Base-by-base conservation (phyloP, 2,113 vertebrate species). In the Myiagra hebetior region DNA sequence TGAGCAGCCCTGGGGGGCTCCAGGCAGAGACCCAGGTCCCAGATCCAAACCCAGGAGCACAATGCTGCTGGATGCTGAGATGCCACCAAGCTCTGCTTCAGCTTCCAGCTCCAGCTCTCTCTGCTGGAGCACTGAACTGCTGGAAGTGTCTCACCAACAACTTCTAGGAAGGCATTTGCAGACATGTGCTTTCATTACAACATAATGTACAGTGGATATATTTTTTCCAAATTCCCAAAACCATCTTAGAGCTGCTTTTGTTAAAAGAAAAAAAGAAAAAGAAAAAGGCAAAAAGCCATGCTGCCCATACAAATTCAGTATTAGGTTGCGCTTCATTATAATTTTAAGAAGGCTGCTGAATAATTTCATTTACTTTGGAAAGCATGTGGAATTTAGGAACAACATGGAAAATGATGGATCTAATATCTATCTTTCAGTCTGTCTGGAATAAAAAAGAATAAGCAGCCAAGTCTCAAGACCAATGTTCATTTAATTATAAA, bases 321-420 rank as follows among this genome's bases (percentile, higher is more conserved):
- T 35, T 39, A 82, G 37, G 9, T 16, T 47, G 13, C 53, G 39
- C 17, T 73, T 64, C 35, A 19, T 31, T 31, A 44, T 19, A 16
- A 42, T 75, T 89, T 85, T 55, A 74, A 70, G 22, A 53, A 39
- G 8, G 27, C 46, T 77, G 63, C 41, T 53, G 20, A 68, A 92
- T 37, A 4, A 46, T 46, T 73, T 73, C 4, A 46, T 55, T 69
- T 74, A 28, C 11, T 74, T 65, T 46, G 59, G 74, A 79, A 88
- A 91, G 93, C 67, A 68, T 4, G n/a, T 5, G 23, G 68, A 89
- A 93, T 93, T 96, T 86, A 73, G 68, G 57, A 83, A 59, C 47
- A 87, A 82, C 4, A 16, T 81, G 80, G 80, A 89, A 97, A 80
- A 85, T 52, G 91, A 55, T 4, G 46, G 31, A 56, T 91, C 59